Conservation (phyloP, 1,140 invertebrate genomes). For the Mycetomoellerius zeteki region DNA sequence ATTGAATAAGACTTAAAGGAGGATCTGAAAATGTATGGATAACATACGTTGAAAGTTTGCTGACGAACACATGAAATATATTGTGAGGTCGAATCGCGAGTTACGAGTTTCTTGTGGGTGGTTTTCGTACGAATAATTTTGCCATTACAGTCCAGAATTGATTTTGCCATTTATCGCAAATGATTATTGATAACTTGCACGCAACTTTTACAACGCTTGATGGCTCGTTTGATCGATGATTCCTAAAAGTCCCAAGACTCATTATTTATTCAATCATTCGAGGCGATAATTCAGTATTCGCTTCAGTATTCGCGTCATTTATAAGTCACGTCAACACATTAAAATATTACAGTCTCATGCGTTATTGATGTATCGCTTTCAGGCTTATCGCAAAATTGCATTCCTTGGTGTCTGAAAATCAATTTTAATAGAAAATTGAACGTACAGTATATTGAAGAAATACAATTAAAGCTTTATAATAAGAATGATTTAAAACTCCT, state of each 20-base stretch:
- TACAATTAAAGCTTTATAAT: not conserved
- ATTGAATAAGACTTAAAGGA: not conserved
- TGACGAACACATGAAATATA: not conserved
- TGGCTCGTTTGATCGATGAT: not conserved
- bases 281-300: not conserved
- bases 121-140: not conserved
- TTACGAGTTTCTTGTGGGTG: not conserved
- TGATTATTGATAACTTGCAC: not conserved
- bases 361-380: not conserved
- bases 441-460: not conserved
- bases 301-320: no score
- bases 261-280: not conserved
- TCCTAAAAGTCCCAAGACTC: no score
- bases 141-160: not conserved
- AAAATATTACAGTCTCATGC: not conserved
- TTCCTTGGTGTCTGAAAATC: not conserved
- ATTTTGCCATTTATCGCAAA: conserved; percentile 14
- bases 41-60: not conserved
- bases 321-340: not conserved
- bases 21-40: conserved; percentile 1
- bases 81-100: not conserved
- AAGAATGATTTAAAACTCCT: not conserved
- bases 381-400: not conserved
- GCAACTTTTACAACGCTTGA: not conserved
- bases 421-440: not conserved